Conservation (phyloP, 2,113 vertebrate genomes). For the Syngnathus typhle region DNA sequence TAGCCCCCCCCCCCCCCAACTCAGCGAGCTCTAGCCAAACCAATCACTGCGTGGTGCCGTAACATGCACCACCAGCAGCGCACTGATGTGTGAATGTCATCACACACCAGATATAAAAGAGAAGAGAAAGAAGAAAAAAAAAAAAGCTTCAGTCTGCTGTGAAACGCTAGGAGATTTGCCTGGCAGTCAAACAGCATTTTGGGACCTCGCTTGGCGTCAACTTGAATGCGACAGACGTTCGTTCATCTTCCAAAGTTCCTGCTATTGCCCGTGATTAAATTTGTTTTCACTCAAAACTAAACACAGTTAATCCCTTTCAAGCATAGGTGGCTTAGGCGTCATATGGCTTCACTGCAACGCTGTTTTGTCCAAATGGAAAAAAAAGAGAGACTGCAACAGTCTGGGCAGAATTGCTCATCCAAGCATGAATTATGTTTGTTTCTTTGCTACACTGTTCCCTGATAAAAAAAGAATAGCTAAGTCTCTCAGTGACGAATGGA, state of each 20-base stretch:
- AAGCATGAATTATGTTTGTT: background rate
- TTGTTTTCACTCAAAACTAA: conserved; percentile 4
- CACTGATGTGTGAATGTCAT: conserved; percentile 5
- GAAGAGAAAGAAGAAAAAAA: no score
- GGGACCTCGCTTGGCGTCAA: background rate
- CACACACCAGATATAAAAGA: conserved; percentile 3
- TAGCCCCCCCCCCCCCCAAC: background rate
- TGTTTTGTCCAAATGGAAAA: background rate
- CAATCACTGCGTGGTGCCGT: background rate
- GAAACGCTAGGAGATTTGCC: background rate
- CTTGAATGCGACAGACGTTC: conserved; percentile 3
- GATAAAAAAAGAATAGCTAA: no score
- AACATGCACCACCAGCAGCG: background rate
- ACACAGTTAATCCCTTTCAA: conserved; percentile 4
- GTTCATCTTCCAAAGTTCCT: conserved; percentile 2
- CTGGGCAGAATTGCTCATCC: background rate
- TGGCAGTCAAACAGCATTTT: conserved; percentile 6
- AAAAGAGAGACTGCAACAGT: background rate
- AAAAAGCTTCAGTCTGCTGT: background rate
- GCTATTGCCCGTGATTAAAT: background rate
- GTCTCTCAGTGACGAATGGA: no score
- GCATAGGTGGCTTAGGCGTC: background rate
- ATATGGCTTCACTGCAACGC: background rate
- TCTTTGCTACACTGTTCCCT: background rate
- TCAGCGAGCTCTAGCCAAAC: background rate